These are phyloP conservation scores for Oryzias dopingdopingensis DNA, from an alignment of 2,797 vertebrate species.

Conservation along the genomic window DNA sequence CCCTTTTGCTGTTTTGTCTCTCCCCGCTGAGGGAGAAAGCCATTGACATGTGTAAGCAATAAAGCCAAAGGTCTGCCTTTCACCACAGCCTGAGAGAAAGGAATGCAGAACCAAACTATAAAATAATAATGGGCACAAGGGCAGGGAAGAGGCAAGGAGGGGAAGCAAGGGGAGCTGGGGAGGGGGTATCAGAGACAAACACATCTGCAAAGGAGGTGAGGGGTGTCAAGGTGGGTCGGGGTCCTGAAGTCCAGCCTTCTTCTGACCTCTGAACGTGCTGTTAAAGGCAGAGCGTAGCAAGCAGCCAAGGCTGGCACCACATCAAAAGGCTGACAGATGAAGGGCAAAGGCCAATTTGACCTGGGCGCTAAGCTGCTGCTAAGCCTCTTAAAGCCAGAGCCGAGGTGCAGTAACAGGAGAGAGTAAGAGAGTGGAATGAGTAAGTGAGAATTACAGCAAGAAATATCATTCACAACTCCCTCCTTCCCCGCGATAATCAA, in stretches of 20 bases:
- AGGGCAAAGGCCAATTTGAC: constrained; percentile 92
- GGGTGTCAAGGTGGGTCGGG: constrained; percentile 69
- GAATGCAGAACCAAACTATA: constrained; percentile 99
- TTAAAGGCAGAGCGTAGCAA: constrained; percentile 81
- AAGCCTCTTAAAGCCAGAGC: constrained; percentile 90
- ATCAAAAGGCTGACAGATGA: constrained; percentile 96
- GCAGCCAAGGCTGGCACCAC: constrained; percentile 82
- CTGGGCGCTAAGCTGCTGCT: constrained; percentile 87
- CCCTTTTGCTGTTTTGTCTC: constrained; percentile 93
- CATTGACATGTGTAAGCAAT: constrained; percentile 99
- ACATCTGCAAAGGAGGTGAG: constrained; percentile 74
- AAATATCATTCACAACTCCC: constrained; percentile 61
- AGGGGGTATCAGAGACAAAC: constrained; percentile 78
- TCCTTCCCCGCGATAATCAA: constrained; percentile 67
- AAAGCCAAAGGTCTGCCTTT: constrained; percentile 92
- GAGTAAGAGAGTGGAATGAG: constrained; percentile 49
- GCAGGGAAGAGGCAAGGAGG: constrained; percentile 71
- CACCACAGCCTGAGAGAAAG: constrained; percentile 89
- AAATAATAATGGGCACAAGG: constrained; percentile 94
- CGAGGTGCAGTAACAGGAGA: constrained; percentile 70
- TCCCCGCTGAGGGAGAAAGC: constrained; percentile 92
- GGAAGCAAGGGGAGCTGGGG: constrained; percentile 69
- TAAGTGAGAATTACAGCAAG: constrained; percentile 51
- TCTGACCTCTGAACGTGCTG: constrained; percentile 79
- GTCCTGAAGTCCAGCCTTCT: constrained; percentile 78